Percentiles rank a stretch among this genome's conserved stretches.
phyloP scores from a whole-genome alignment of 2,888 invertebrate species.

The Phania funesta region DNA sequence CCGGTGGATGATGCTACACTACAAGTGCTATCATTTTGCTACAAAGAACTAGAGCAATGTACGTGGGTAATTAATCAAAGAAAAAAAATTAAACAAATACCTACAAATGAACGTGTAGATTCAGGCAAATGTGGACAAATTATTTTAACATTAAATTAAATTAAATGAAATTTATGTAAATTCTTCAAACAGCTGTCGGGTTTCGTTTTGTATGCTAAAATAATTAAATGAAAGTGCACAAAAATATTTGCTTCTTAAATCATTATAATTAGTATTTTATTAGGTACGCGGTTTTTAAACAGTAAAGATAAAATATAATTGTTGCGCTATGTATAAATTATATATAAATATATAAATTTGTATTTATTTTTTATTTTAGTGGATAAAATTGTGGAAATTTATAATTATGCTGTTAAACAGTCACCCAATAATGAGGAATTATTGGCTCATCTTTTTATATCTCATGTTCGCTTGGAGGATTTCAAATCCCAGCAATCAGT shows the following conservation, averaged over 20 bases:
- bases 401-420: conserved; percentile 92
- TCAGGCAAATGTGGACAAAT: conserved; percentile 14
- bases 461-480: conserved; percentile 94
- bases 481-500: conserved; percentile 94
- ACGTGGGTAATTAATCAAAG: conserved; percentile 78
- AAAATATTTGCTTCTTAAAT: not conserved
- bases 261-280: conserved; percentile 12
- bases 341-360: conserved; percentile 1
- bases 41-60: conserved; percentile 95
- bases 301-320: conserved; percentile 50
- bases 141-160: conserved; percentile 33
- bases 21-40: conserved; percentile 97
- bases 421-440: conserved; percentile 95
- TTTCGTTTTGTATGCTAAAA: not conserved
- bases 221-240: not conserved
- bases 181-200: conserved; percentile 53
- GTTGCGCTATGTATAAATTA: not conserved
- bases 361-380: conserved; percentile 82
- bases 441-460: conserved; percentile 96
- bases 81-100: conserved; percentile 3
- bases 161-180: conserved; percentile 44
- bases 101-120: not conserved
- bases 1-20: conserved; percentile 96
- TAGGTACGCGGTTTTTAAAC: conserved; percentile 19
- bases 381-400: conserved; percentile 92